Evolutionary conservation across 2,888 invertebrate genomes (phyloP), one percentile per base, ranked within the genome.

Genomic region (Zelleria hepariella): DNA sequence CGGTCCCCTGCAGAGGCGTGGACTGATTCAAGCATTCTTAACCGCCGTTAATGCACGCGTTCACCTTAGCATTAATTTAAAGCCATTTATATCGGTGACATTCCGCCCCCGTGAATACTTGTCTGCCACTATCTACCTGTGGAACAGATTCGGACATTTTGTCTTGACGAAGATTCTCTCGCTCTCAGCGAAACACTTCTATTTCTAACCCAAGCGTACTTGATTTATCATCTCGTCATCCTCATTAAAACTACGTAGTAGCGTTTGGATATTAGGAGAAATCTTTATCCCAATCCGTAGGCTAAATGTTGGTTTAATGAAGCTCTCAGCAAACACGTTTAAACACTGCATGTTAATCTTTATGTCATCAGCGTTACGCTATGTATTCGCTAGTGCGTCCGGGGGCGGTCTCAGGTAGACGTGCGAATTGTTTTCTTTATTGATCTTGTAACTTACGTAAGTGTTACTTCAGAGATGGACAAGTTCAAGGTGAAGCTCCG

Each of bases 351-450:
- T 26, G 51, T 21, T 55, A 56, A 59, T 55, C 26, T 49, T 59
- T 51, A 54, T 53, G 61, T 59, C 56, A 60, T 58, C 59, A 54
- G 21, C 24, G 25, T n/a, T n/a, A n/a, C n/a, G n/a, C n/a, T n/a
- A n/a, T n/a, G n/a, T n/a, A 18, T 20, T 61, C 60, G 54, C 42
- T 58, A 61, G 57, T 62, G 62, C 60, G 52, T 60, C 65, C 67
- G 63, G 80, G 70, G 74, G 69, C 65, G 65, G 63, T 67, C 69
- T 73, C 70, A 73, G 66, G 69, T 67, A 62, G 63, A 68, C 62
- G 78, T 82, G 81, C 77, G 72, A 82, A 84, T 82, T 76, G 73
- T 67, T 76, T 68, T 85, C 77, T 81, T 83, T 77, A 78, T 79
- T 74, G 70, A 74, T 65, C 72, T n/a, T 26, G 55, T 10, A 26